Evolutionary conservation across 2,113 vertebrate genomes (phyloP).

Genomic region (Rhinoptilus africanus): DNA sequence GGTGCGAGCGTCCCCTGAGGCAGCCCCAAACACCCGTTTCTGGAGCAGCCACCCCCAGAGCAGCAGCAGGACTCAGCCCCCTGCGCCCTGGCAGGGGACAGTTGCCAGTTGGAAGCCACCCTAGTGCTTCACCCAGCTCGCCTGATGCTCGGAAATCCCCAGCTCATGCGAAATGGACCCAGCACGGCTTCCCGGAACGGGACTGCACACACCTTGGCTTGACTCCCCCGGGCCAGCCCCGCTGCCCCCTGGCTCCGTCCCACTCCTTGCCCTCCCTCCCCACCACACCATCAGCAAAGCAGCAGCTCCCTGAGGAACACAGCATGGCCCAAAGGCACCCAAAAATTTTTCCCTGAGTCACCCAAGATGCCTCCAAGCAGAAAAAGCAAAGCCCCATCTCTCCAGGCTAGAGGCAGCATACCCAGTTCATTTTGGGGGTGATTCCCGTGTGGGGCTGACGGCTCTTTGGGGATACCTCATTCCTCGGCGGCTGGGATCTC

Average conservation of each 20-base stretch:
- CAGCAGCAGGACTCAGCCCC: background rate
- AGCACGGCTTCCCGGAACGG: accelerated
- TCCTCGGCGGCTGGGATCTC: background rate
- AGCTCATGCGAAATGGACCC: background rate
- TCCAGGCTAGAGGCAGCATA: background rate
- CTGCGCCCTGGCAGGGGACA: accelerated
- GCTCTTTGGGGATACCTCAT: background rate
- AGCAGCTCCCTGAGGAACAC: background rate
- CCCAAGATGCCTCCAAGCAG: background rate
- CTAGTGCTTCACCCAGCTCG: background rate
- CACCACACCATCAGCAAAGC: background rate
- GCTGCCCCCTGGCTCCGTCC: background rate
- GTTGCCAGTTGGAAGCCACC: background rate
- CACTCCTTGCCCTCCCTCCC: background rate
- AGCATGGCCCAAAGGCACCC: background rate
- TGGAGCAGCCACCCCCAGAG: background rate
- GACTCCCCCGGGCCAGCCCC: accelerated
- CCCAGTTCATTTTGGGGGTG: background rate
- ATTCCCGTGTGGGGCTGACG: background rate
- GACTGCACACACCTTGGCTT: background rate
- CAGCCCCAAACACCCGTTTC: background rate
- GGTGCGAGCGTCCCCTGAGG: background rate
- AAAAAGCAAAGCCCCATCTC: background rate
- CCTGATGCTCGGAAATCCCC: background rate
- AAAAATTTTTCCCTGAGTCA: accelerated